Evolutionary conservation across 2,797 vertebrate genomes (phyloP), one percentile per base, ranked within the genome.

Genomic region (Rousettus madagascariensis): DNA sequence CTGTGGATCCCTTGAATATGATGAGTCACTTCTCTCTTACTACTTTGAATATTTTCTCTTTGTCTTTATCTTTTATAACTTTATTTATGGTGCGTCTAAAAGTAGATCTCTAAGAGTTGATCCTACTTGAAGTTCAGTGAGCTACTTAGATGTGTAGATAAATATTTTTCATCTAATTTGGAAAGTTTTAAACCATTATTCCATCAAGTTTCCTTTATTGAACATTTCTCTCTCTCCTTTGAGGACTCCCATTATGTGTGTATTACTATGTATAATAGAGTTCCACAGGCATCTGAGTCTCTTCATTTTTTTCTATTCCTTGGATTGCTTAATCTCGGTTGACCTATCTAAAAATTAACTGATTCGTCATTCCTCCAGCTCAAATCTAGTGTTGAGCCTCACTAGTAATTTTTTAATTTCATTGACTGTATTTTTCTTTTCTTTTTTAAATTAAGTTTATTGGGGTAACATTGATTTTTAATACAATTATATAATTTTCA

Each of bases 141-240:
- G 28, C 6, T 89, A 49, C 68, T 43, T 94, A 11, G 71, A 75
- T 86, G 10, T 87, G 43, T 69, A 72, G 79, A 33, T 94, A 59
- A 80, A 80, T 89, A 57, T 69, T 94, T 86, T 92, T 49, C 30
- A 85, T 89, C 55, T 71, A 65, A 89, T 77, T 88, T 69, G 41
- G 65, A 63, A 75, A 20, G 12, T 93, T 93, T 93, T 69, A 2
- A 88, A 78, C 59, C 33, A 84, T 72, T 84, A 46, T 78, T 91
- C 30, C 11, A 86, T 95, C 43, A 33, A 74, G 43, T 46, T 46
- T 80, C 63, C 77, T 84, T 90, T 82, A 57, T 80, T 94, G 38
- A 5, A 41, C 28, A n/a, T 71, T 91, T 88, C 28, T 55, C 6
- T 41, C 28, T 90, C 59, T 59, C 75, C 22, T 78, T 86, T 89